A percentile compares a stretch with the other conserved stretches of the same genome.
These are phyloP conservation scores for Entomobrya multifasciata DNA, from an alignment of 2,888 invertebrate species.

Conservation along the genomic window DNA sequence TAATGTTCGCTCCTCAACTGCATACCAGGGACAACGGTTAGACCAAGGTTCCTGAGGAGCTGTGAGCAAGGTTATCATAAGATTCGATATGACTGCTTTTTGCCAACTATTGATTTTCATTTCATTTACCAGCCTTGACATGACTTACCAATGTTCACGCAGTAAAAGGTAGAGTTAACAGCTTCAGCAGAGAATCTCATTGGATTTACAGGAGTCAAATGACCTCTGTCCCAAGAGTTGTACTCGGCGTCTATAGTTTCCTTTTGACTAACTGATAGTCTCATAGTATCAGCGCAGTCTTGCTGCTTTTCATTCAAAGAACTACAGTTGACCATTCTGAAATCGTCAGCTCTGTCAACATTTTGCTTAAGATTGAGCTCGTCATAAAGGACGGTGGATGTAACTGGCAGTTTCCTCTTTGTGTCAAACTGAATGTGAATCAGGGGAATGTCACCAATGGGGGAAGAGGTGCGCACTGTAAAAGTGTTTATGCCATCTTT, in stretches of 20 bases:
- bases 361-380: constrained; percentile 53
- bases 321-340: constrained; percentile 28
- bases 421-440: constrained; percentile 65
- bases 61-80: too few species aligned
- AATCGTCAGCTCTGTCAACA: constrained; percentile 49
- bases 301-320: constrained; percentile 47
- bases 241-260: constrained; percentile 46
- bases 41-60: constrained; percentile 77
- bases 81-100: too few species aligned
- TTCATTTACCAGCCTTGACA: not conserved
- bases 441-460: constrained; percentile 54
- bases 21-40: constrained; percentile 73
- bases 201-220: constrained; percentile 75
- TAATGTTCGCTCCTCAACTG: constrained; percentile 66
- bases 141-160: constrained; percentile 72
- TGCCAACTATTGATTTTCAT: not conserved
- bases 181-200: constrained; percentile 74
- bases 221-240: constrained; percentile 74
- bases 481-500: constrained; percentile 58
- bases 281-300: constrained; percentile 59
- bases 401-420: constrained; percentile 51
- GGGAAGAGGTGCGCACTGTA: constrained; percentile 32
- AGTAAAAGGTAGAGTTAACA: constrained; percentile 71
- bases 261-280: constrained; percentile 67
- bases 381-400: constrained; percentile 61